These are phyloP conservation scores for Formica selysi DNA, from an alignment of 1,140 invertebrate genomes.

Conservation along the genomic window DNA sequence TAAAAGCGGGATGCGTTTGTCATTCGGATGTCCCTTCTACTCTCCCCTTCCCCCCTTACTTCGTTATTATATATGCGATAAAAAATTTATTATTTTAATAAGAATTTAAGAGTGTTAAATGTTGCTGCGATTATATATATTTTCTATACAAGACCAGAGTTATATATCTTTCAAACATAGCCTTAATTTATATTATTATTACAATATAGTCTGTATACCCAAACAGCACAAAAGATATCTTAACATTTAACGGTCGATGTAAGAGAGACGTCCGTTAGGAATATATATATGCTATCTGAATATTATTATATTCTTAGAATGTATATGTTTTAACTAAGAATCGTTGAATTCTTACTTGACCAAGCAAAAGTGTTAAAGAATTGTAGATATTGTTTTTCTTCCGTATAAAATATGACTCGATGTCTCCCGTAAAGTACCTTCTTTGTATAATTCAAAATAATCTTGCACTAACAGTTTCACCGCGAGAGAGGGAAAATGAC, in stretches of 20 bases:
- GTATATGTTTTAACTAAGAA: not conserved
- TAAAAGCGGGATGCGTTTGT: constrained; percentile 52
- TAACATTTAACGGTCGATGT: too few relatives aligned
- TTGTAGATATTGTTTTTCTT: not conserved
- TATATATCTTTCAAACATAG: not conserved
- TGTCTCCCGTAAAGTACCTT: too few relatives aligned
- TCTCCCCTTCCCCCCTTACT: not conserved
- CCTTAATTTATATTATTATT: not conserved
- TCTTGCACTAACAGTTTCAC: not conserved
- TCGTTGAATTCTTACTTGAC: not conserved
- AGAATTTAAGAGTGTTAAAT: not conserved
- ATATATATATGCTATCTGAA: too few relatives aligned
- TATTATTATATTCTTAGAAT: not conserved
- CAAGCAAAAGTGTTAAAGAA: not conserved
- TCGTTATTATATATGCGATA: not conserved
- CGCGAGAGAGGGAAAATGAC: not conserved
- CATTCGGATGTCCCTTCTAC: not conserved
- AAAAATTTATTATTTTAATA: not conserved
- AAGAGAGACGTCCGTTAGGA: too few relatives aligned
- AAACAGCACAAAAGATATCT: too few relatives aligned
- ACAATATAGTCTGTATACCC: not conserved
- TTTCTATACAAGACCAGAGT: not conserved
- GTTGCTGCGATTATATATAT: not conserved
- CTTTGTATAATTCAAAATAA: too few relatives aligned
- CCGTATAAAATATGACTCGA: too few relatives aligned